These are phyloP conservation scores for Bombus consobrinus DNA, from an alignment of 1,140 invertebrate species.

Conservation along the genomic window DNA sequence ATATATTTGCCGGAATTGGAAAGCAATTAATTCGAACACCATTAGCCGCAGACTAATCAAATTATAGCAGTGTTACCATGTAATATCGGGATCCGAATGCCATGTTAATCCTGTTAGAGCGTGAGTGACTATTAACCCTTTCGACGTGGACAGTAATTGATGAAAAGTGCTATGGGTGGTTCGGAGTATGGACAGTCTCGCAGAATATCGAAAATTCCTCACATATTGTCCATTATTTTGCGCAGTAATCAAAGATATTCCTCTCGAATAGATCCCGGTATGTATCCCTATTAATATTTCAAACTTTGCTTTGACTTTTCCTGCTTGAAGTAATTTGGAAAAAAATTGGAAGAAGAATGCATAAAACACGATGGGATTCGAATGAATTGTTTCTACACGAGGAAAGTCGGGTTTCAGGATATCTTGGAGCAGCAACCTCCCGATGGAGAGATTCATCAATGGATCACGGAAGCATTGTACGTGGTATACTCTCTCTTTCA, in stretches of 20 bases:
- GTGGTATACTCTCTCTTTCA: conserved; percentile 38
- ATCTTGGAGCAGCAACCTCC: neutral
- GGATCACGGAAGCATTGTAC: conserved; percentile 59
- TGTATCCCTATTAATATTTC: neutral
- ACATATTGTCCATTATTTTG: neutral
- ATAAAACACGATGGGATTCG: neutral
- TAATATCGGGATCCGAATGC: conserved; percentile 21
- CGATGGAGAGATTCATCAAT: conserved; percentile 48
- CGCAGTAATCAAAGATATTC: neutral
- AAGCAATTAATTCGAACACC: conserved; percentile 8
- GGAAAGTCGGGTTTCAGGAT: neutral
- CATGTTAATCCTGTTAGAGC: conserved; percentile 19
- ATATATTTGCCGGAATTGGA: conserved; percentile 7
- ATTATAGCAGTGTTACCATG: conserved; percentile 28
- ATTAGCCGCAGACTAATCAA: conserved; percentile 21
- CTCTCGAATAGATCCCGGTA: neutral
- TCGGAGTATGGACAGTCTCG: neutral
- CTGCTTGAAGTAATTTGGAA: neutral
- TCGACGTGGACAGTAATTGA: conserved; percentile 20
- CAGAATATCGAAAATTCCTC: conserved; percentile 16
- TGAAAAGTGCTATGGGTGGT: conserved; percentile 15
- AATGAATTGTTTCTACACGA: conserved; percentile 8
- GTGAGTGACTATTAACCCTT: conserved; percentile 18
- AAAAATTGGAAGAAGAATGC: neutral
- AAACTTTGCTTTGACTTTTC: too few species aligned